Conservation (phyloP, 1,140 invertebrate species). For the Ylistrum balloti region DNA sequence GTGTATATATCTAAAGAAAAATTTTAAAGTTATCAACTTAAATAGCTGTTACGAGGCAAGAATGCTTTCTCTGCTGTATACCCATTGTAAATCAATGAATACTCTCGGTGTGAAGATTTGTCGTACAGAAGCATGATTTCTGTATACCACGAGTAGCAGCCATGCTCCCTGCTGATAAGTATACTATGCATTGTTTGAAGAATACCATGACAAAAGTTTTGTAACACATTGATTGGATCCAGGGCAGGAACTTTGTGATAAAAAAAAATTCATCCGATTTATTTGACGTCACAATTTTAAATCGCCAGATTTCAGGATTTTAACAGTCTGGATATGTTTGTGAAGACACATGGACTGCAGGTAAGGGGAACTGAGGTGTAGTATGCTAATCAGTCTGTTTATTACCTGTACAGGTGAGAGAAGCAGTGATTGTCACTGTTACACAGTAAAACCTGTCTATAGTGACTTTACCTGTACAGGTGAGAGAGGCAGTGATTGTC, state of each 20-base stretch:
- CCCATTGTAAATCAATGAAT: not conserved
- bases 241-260: not conserved
- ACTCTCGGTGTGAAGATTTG: not conserved
- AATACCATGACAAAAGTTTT: not conserved
- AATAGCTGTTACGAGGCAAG: not conserved
- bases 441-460: too few relatives aligned
- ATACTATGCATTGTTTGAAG: not conserved
- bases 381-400: too few relatives aligned
- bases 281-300: too few relatives aligned
- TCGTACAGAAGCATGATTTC: not conserved
- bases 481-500: too few relatives aligned
- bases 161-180: constrained; percentile 7
- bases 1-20: not conserved
- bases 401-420: too few relatives aligned
- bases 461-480: too few relatives aligned
- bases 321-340: too few relatives aligned
- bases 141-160: not conserved
- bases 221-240: not conserved
- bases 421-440: too few relatives aligned
- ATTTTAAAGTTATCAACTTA: not conserved
- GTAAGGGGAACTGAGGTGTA: too few relatives aligned
- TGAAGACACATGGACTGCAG: too few relatives aligned
- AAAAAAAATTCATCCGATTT: too few relatives aligned
- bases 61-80: not conserved
- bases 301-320: too few relatives aligned